Conservation (phyloP, 2,113 vertebrate genomes). For the Elanus axillaris region DNA sequence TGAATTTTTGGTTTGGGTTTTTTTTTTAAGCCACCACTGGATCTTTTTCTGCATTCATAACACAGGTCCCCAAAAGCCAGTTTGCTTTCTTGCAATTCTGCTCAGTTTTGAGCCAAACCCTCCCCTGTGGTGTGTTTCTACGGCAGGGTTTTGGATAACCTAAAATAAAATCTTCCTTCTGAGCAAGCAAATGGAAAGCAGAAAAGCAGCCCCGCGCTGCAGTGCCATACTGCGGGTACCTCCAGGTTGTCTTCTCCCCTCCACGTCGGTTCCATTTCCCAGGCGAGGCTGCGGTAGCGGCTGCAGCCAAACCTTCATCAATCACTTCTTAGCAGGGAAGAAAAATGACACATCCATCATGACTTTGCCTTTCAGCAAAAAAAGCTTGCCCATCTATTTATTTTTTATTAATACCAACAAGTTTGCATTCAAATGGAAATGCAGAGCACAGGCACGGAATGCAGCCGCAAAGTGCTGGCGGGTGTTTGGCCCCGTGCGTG, state of each 20-base stretch:
- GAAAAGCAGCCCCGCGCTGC: background rate
- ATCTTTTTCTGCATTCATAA: background rate
- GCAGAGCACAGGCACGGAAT: accelerated
- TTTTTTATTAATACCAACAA: background rate
- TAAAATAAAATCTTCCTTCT: background rate
- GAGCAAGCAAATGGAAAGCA: background rate
- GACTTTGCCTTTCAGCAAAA: background rate
- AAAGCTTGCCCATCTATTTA: accelerated
- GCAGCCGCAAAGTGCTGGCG: background rate
- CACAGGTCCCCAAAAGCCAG: background rate
- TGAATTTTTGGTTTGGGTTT: background rate
- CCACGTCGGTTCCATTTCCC: background rate
- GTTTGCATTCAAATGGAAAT: background rate
- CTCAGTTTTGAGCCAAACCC: background rate
- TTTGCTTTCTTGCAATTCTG: background rate
- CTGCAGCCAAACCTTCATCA: background rate
- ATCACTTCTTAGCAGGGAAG: background rate
- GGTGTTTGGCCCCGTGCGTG: accelerated
- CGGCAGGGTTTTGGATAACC: background rate
- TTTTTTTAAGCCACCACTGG: background rate
- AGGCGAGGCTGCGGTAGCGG: background rate
- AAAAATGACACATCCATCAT: background rate
- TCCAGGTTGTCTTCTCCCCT: background rate
- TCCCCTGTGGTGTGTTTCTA: background rate
- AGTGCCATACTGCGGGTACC: accelerated